These are phyloP conservation scores for Carassius carassius DNA, from an alignment of 2,113 vertebrate species.

Conservation along the genomic window DNA sequence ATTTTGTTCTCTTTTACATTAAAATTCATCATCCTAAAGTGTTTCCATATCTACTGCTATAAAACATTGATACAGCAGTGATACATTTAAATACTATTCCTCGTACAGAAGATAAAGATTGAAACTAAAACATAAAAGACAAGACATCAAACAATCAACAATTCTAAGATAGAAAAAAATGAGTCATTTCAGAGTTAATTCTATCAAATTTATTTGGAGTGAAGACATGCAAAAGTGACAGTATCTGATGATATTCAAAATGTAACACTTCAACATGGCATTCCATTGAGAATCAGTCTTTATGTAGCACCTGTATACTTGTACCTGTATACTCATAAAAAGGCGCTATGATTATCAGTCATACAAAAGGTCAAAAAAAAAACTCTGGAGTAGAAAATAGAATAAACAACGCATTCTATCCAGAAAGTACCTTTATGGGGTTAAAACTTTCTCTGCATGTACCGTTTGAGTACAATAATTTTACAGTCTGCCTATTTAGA, in stretches of 20 bases:
- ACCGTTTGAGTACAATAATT: slow-evolving; percentile 61
- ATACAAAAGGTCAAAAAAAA: slow-evolving; percentile 53
- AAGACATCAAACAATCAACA: not conserved
- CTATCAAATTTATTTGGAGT: slow-evolving; percentile 78
- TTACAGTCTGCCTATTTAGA: slow-evolving; percentile 38
- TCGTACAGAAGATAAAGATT: not conserved
- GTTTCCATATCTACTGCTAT: not conserved
- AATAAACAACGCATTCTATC: slow-evolving; percentile 61
- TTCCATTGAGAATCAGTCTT: slow-evolving; percentile 68
- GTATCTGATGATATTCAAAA: slow-evolving; percentile 66
- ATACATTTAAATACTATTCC: not conserved
- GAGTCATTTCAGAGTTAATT: slow-evolving; percentile 16
- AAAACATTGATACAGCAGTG: not conserved
- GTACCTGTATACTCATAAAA: slow-evolving; percentile 75
- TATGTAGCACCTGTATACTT: slow-evolving; percentile 79
- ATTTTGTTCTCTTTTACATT: not conserved
- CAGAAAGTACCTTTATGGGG: slow-evolving; percentile 68
- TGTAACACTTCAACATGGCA: slow-evolving; percentile 60
- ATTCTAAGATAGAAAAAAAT: not conserved
- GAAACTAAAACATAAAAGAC: not conserved
- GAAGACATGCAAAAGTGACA: slow-evolving; percentile 67
- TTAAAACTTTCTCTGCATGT: slow-evolving; percentile 53
- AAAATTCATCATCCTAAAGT: not conserved
- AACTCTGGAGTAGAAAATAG: slow-evolving; percentile 55
- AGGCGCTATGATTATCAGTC: slow-evolving; percentile 71